Evolutionary conservation across 2,113 vertebrate genomes (phyloP), one percentile per base, ranked within the genome.

Genomic region (Datnioides undecimradiatus): DNA sequence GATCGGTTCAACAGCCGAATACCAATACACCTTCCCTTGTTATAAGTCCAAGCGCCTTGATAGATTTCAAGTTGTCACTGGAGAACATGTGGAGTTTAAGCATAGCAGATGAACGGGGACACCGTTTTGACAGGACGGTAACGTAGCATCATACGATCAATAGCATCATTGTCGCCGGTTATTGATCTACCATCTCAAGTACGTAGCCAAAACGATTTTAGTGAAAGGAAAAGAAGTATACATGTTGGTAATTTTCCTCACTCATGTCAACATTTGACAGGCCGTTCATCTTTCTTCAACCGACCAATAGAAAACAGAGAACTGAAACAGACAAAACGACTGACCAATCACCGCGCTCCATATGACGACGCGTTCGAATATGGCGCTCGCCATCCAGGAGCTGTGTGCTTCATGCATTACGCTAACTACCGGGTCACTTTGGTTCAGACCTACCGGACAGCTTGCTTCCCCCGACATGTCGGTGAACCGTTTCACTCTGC

Each of bases 401-500:
- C 27, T 4, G 3, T 40, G 60, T 45, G 45, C 34, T 64, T 36
- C 52, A 23, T 27, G 36, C 43, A 72, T n/a, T 27, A 11, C 36
- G 4, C 2, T 23, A 38, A 25, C 7, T 16, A 43, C 7, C 8
- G 6, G 25, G 14, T 7, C 16, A 31, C 0, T 19, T n/a, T 12
- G 19, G 2, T 1, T 11, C 12, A 70, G 66, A 79, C 92, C n/a
- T 76, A 93, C 93, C 88, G 33, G 43, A 23, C 80, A 68, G 8
- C 21, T 65, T 0, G 69, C 25, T 23, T 88, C 89, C 38, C 13
- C 84, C 4, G 93, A 88, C 93, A 94, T 94, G 17, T 55, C 45
- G 41, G 0, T 45, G 34, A 0, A 34, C 46, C 31, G 12, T 14
- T 81, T 65, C 31, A 12, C 25, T 76, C 13, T 3, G 6, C 14